Percentiles rank a stretch among this genome's conserved stretches.
Conservation (phyloP, 2,113 vertebrate genomes). For the Aplodontia rufa region DNA sequence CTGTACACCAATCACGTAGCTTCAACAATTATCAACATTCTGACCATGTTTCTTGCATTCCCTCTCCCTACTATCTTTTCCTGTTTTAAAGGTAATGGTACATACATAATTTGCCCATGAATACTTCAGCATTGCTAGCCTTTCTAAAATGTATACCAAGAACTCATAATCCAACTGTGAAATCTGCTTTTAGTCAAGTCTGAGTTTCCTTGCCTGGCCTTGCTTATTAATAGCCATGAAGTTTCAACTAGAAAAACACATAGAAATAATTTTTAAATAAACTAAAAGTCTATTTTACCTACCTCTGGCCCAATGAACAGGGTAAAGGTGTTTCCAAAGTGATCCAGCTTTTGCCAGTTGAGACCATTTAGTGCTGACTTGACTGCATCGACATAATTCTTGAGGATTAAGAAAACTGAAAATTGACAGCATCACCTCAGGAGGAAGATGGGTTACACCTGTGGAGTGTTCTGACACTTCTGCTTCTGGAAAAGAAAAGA, state of each 20-base stretch:
- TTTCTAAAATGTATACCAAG: not conserved
- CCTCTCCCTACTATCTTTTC: not conserved
- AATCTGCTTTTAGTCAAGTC: not conserved
- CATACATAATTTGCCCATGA: not conserved
- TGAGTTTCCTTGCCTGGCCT: not conserved
- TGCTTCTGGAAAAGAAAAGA: conserved; percentile 83
- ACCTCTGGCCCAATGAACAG: conserved; percentile 97
- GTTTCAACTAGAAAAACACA: not conserved
- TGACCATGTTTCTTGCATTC: not conserved
- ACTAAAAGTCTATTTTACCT: conserved; percentile 50
- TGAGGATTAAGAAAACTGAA: conserved; percentile 93
- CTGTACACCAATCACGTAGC: not conserved
- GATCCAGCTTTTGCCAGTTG: conserved; percentile 92
- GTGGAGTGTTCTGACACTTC: conserved; percentile 82
- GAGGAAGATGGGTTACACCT: conserved; percentile 91
- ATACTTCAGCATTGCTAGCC: not conserved
- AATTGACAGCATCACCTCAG: conserved; percentile 94
- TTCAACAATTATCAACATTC: conserved; percentile 28
- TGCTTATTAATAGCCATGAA: not conserved
- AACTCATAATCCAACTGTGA: not conserved
- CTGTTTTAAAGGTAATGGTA: conserved; percentile 8
- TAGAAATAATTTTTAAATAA: conserved; percentile 15
- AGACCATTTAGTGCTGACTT: conserved; percentile 94
- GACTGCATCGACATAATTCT: conserved; percentile 94
- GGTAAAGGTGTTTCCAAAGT: conserved; percentile 97